Evolutionary conservation across 2,797 vertebrate species (phyloP), one percentile per base, ranked within the genome.

Genomic region (Tadarida brasiliensis): DNA sequence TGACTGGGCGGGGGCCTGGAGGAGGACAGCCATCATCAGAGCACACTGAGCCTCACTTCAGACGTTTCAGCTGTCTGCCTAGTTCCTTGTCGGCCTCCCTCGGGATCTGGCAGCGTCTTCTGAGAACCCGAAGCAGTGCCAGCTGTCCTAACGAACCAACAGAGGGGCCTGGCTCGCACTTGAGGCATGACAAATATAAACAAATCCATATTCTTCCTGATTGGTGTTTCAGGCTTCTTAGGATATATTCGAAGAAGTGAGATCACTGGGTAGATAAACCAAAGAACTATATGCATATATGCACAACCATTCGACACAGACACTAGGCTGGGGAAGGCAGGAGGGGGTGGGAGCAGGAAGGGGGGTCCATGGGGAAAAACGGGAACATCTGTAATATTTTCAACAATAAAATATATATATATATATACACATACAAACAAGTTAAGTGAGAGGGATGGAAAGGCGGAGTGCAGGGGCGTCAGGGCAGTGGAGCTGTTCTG

Each of bases 41-140:
- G 35, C 28, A 73, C 12, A 2, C 5, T 0, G 20, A 24, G 22
- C 47, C 63, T 80, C 20, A 1, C 81, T 81, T 65, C 14, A 68
- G 76, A 71, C 26, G 65, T 94, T 39, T 30, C 44, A 65, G 54
- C 39, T 9, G 49, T 73, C 80, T 73, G 4, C 28, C 24, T 33
- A 84, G 83, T 94, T 92, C 78, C 73, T 70, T 57, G 35, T 49
- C 94, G 63, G 61, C 81, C 56, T 67, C 51, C 28, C 61, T 90
- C 47, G 73, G 56, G 28, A 77, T 88, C 63, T 82, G 87, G 77
- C 86, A 80, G 19, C 82, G 28, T 17, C 44, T 70, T 83, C 49
- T 63, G 63, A 90, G 95, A 85, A 49, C 81, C 0, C 77, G 70
- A 96, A 68, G 54, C 15, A 49, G 57, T 68, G 89, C 5, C 56